Evolutionary conservation across 2,113 vertebrate genomes (phyloP).

Genomic region (Apus apus): DNA sequence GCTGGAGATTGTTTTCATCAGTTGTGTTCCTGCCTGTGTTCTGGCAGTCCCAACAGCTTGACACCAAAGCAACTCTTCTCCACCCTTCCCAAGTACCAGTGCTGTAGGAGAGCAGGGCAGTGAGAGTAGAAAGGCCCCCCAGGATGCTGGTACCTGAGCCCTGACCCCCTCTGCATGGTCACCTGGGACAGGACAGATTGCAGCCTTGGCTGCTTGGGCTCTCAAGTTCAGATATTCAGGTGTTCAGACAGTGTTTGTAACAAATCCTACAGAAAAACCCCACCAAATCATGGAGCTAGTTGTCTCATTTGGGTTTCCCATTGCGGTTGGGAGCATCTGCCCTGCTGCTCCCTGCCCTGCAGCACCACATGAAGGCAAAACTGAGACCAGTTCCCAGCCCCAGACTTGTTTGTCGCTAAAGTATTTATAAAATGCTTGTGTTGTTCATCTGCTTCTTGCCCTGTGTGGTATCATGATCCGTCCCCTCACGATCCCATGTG

Average conservation of each 20-base stretch:
- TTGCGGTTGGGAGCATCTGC: not conserved
- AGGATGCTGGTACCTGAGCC: not conserved
- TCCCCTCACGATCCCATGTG: not conserved
- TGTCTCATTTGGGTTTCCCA: rapidly evolving
- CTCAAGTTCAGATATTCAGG: not conserved
- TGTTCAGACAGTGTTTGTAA: not conserved
- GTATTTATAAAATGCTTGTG: not conserved
- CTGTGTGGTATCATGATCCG: rapidly evolving
- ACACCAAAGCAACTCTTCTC: rapidly evolving
- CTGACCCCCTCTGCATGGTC: not conserved
- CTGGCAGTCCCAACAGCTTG: not conserved
- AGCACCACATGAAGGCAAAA: not conserved
- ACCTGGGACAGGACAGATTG: rapidly evolving
- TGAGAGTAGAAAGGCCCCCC: not conserved
- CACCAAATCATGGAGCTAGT: not conserved
- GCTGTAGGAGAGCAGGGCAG: not conserved
- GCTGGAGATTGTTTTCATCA: not conserved
- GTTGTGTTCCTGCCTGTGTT: not conserved
- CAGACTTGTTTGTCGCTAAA: not conserved
- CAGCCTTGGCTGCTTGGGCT: not conserved
- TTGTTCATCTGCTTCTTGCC: not conserved
- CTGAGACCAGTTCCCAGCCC: not conserved
- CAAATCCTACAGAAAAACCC: rapidly evolving
- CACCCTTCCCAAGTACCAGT: rapidly evolving
- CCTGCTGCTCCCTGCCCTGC: not conserved